Percentiles rank a stretch among this genome's conserved stretches.
Evolutionary conservation across 2,113 vertebrate genomes (phyloP).

Genomic region (Copsychus sechellarum): DNA sequence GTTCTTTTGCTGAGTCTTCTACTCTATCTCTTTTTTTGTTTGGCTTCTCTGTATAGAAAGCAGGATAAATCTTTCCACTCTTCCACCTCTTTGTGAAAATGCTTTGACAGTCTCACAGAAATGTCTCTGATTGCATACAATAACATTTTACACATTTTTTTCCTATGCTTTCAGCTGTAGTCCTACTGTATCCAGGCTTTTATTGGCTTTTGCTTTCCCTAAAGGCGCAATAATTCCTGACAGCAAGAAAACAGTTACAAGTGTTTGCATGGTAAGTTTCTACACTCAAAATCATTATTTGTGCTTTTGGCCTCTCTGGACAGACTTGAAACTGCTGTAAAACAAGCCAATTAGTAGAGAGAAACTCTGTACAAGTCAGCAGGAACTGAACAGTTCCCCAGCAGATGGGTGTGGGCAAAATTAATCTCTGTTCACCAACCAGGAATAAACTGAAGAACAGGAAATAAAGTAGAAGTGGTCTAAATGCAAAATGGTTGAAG

Average conservation of each 20-base stretch:
- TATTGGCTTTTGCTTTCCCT: background rate
- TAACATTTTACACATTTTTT: background rate
- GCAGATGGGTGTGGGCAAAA: background rate
- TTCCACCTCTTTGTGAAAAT: background rate
- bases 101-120: background rate
- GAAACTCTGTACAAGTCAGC: background rate
- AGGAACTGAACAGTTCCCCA: background rate
- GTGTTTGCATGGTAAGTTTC: constrained; percentile 13
- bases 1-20: background rate
- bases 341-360: background rate
- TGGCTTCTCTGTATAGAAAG: background rate
- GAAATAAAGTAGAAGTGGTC: background rate
- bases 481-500: background rate
- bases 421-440: background rate
- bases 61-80: background rate
- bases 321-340: background rate
- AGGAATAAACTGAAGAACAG: background rate
- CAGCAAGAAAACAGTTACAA: background rate
- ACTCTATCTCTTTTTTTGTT: background rate
- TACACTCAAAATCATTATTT: background rate
- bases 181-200: background rate
- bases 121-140: background rate
- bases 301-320: background rate
- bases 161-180: background rate
- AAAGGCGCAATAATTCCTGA: background rate